These are phyloP conservation scores for Arenicola marina DNA, from an alignment of 2,888 invertebrate genomes.

Conservation along the genomic window DNA sequence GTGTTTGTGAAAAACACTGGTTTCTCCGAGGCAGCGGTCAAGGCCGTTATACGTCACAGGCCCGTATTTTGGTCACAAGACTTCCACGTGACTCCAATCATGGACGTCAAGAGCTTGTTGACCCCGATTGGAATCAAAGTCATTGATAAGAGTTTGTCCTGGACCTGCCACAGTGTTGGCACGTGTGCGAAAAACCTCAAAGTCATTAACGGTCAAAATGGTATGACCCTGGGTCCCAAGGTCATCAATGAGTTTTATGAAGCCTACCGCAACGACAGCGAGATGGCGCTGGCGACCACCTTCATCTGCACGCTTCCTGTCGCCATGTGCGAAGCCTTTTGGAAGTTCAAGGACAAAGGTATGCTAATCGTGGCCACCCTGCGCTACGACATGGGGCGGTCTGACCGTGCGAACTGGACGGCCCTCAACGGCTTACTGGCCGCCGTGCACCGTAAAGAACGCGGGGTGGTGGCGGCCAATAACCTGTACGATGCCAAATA, in stretches of 20 bases:
- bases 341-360: constrained; percentile 33
- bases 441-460: constrained; percentile 11
- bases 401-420: constrained; percentile 27
- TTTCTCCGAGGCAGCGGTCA: constrained; percentile 27
- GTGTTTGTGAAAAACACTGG: constrained; percentile 35
- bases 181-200: constrained; percentile 34
- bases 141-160: constrained; percentile 37
- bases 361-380: constrained; percentile 35
- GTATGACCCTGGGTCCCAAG: constrained; percentile 30
- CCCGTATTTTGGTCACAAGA: constrained; percentile 38
- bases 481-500: constrained; percentile 38
- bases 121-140: constrained; percentile 34
- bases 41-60: constrained; percentile 22
- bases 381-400: constrained; percentile 32
- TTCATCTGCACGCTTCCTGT: constrained; percentile 36
- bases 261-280: constrained; percentile 28
- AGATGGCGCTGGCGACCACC: constrained; percentile 29
- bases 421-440: constrained; percentile 23
- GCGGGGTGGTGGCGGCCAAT: constrained; percentile 35
- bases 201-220: constrained; percentile 35
- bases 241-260: constrained; percentile 32
- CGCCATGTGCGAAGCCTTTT: constrained; percentile 36
- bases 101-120: constrained; percentile 35
- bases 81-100: constrained; percentile 36
- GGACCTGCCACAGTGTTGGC: constrained; percentile 27